Evolutionary conservation across 1,140 invertebrate species (phyloP).

Genomic region (Orius insidiosus): DNA sequence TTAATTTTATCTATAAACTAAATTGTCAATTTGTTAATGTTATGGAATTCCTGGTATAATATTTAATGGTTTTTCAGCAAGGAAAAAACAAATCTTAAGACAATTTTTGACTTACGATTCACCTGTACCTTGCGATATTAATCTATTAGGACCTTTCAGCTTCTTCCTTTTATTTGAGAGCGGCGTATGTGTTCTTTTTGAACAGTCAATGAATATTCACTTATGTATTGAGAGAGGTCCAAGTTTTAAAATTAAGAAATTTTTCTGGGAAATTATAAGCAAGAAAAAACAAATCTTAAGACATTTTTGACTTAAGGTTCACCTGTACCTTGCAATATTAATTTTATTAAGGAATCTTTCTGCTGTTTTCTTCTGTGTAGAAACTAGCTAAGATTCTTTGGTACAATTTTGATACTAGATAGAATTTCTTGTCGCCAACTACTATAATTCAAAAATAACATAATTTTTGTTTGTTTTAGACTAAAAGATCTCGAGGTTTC

Average conservation of each 20-base stretch:
- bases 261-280: no score
- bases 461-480: constrained; percentile 16
- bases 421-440: not conserved
- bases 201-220: no score
- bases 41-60: no score
- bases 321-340: not conserved
- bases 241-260: no score
- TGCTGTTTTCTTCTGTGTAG: not conserved
- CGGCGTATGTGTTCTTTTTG: no score
- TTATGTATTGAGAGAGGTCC: no score
- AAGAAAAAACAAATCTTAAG: no score
- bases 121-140: not conserved
- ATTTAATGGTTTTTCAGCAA: no score
- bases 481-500: constrained; percentile 71
- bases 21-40: no score
- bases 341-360: not conserved
- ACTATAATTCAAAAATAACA: not conserved
- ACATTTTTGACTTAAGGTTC: not conserved
- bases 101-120: not conserved
- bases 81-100: no score
- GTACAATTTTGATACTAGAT: not conserved
- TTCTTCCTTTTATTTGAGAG: no score
- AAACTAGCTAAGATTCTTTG: not conserved
- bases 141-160: not conserved
- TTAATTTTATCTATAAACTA: no score